These are phyloP conservation scores for Hoplostethus mediterraneus DNA, from an alignment of 2,797 vertebrate genomes.

Conservation along the genomic window DNA sequence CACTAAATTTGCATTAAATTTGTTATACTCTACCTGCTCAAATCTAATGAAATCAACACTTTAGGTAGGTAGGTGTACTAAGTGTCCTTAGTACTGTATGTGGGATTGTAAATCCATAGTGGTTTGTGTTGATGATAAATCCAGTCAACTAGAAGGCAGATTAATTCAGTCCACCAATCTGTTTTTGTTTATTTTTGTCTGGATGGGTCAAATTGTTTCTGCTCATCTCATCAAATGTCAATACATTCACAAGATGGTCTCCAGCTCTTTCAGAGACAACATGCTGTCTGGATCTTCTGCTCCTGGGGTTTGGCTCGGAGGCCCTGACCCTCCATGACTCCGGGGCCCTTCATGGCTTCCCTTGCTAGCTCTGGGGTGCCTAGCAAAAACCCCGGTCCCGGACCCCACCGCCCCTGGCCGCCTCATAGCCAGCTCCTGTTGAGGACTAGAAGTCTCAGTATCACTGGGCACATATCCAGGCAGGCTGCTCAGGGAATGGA, in stretches of 20 bases:
- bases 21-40: no score
- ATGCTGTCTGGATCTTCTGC: constrained; percentile 55
- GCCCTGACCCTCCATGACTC: constrained; percentile 16
- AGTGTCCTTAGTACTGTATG: background rate
- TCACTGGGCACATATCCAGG: constrained; percentile 62
- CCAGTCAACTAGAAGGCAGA: background rate
- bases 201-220: background rate
- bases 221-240: background rate
- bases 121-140: background rate
- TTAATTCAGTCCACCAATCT: background rate
- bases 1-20: no score
- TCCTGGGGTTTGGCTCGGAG: constrained; percentile 17
- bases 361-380: constrained; percentile 36
- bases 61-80: background rate
- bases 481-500: constrained; percentile 61
- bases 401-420: constrained; percentile 32
- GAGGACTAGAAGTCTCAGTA: constrained; percentile 43
- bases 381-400: constrained; percentile 27
- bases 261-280: constrained; percentile 76
- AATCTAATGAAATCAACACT: no score
- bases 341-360: constrained; percentile 27
- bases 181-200: background rate
- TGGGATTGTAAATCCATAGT: constrained; percentile 2
- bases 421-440: constrained; percentile 42
- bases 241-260: constrained; percentile 79